Percentiles rank a stretch among this genome's conserved stretches.
phyloP scores from a whole-genome alignment of 2,888 invertebrate genomes.

The Helobdella robusta region DNA sequence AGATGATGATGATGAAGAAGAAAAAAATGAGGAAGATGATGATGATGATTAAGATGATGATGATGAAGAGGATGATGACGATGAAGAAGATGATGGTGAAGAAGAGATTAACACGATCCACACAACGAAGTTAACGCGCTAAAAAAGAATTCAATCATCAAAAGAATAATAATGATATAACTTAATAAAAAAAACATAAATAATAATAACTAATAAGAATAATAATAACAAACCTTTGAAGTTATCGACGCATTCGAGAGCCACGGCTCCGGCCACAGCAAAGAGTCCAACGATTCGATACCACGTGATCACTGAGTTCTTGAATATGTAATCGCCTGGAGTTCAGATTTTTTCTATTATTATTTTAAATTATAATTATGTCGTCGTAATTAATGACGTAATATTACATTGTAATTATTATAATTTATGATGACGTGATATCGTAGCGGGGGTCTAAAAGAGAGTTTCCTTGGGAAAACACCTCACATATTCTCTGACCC shows the following conservation, averaged over 20 bases:
- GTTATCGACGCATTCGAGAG: slow-evolving; percentile 51
- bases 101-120: neutral
- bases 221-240: neutral
- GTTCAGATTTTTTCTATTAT: too few relatives aligned
- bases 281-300: slow-evolving; percentile 50
- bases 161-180: neutral
- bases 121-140: neutral
- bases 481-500: too few relatives aligned
- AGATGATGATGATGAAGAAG: neutral
- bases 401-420: too few relatives aligned
- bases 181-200: neutral
- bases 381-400: too few relatives aligned
- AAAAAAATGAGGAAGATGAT: too few relatives aligned
- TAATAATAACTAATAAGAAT: slow-evolving; percentile 3
- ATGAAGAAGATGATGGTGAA: too few relatives aligned
- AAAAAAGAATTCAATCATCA: neutral
- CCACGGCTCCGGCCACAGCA: slow-evolving; percentile 48
- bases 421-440: too few relatives aligned
- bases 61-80: too few relatives aligned
- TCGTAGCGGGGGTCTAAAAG: too few relatives aligned
- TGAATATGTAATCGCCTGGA: slow-evolving; percentile 51
- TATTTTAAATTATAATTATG: too few relatives aligned
- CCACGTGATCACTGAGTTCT: slow-evolving; percentile 49
- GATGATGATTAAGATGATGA: too few relatives aligned
- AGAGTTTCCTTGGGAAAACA: too few relatives aligned